Conservation (phyloP, 2,888 invertebrate species). For the Drosophila neotestacea region DNA sequence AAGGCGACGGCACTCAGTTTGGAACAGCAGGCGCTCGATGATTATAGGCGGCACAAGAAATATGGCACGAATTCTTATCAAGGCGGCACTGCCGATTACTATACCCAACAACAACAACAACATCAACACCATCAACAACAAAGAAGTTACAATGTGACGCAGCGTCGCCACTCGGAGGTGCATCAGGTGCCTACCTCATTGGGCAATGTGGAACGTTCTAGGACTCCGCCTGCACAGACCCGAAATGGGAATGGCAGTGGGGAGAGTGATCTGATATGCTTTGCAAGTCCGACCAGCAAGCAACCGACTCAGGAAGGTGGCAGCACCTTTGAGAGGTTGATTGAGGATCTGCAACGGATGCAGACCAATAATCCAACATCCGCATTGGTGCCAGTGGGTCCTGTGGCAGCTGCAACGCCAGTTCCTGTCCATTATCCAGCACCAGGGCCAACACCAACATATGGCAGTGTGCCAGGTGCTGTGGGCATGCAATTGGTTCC, state of each 20-base stretch:
- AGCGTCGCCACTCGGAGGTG: constrained; percentile 79
- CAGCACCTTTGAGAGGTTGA: constrained; percentile 87
- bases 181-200: constrained; percentile 28
- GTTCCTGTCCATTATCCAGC: constrained; percentile 33
- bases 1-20: constrained; percentile 94
- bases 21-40: constrained; percentile 93
- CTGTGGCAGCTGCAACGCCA: constrained; percentile 68
- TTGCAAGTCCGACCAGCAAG: constrained; percentile 88
- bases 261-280: constrained; percentile 89
- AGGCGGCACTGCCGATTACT: constrained; percentile 40
- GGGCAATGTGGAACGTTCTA: constrained; percentile 63
- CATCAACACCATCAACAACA: constrained; percentile 50
- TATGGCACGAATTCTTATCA: constrained; percentile 85
- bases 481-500: constrained; percentile 82
- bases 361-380: constrained; percentile 70
- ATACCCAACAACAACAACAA: constrained; percentile 53
- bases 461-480: constrained; percentile 47
- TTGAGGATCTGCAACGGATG: constrained; percentile 86
- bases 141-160: constrained; percentile 47
- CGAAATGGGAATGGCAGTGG: constrained; percentile 39
- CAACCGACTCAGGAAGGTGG: constrained; percentile 83
- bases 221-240: constrained; percentile 71
- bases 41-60: constrained; percentile 88
- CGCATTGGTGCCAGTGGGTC: constrained; percentile 75
- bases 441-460: constrained; percentile 18